Base-by-base conservation (phyloP, 2,888 invertebrate species). In the Chloroclysta siterata region DNA sequence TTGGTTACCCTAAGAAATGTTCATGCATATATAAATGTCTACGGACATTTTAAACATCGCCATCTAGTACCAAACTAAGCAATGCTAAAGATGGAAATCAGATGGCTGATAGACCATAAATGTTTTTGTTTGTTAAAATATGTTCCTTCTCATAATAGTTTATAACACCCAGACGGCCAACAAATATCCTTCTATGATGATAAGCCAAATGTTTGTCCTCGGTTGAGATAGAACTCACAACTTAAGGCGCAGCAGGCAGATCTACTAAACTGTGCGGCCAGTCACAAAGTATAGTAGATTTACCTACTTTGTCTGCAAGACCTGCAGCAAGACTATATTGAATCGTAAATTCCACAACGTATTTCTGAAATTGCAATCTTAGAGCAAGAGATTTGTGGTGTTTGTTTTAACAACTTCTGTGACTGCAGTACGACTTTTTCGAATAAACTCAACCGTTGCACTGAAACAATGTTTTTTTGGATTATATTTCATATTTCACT, bases 291-390 rank as follows among this genome's bases (percentile, higher is more conserved):
- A 39, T 11, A 17, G 44, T 17, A 11, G 15, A 8, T 17, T 46
- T 17, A 46, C n/a, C 11, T 36, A 51, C 51, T 36, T 51, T 51
- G 36, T 51, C 1, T 17, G 46, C 10, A 11, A 15, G 22, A 41
- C 15, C 14, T 65, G 65, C 53, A 56, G 69, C 66, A 65, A 60
- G 55, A 63, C 53, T 67, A 64, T 72, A 70, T 74, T 67, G 52
- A 72, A 57, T 72, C 71, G 69, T 78, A 77, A 78, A 78, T 78
- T 72, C 14, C 71, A 72, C 61, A 65, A 48, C 22, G 14, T 59
- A 36, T 65, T 53, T 55, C 58, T 58, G 42, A 61, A 66, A 74
- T 77, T 72, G 66, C 69, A 75, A 72, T 74, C 68, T 69, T 42
- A 46, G 13, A 69, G 44, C 48, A 53, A 59, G 47, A 69, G 65